phyloP scores from a whole-genome alignment of 2,113 vertebrate species.

The Alosa alosa region DNA sequence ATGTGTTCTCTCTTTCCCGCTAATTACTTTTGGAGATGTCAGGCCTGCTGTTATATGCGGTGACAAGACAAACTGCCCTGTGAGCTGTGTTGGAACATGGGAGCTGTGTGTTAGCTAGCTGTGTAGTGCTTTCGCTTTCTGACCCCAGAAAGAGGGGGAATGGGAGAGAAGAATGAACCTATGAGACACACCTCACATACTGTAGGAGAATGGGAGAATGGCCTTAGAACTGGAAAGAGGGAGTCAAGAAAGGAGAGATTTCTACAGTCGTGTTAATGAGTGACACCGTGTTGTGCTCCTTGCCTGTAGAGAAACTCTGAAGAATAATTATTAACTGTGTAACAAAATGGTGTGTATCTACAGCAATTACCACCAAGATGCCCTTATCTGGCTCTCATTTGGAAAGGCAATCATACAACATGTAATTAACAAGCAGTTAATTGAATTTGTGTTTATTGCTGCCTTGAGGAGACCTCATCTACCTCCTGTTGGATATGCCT shows the following conservation, averaged over 20 bases:
- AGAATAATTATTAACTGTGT: background rate
- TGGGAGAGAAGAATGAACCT: background rate
- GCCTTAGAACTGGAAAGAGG: too few species aligned
- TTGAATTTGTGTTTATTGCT: background rate
- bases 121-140: background rate
- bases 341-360: background rate
- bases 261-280: background rate
- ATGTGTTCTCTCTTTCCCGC: background rate
- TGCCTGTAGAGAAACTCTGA: background rate
- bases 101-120: background rate
- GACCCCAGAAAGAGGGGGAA: background rate
- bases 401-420: background rate
- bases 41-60: background rate
- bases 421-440: slow-evolving; percentile 5
- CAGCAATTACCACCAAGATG: background rate
- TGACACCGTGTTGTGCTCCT: background rate
- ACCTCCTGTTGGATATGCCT: background rate
- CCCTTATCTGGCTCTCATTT: background rate
- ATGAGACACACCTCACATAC: background rate
- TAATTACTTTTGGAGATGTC: background rate
- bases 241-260: background rate
- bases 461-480: background rate
- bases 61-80: slow-evolving; percentile 17
- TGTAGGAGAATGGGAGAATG: background rate
- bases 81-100: background rate